Conservation (phyloP, 2,797 vertebrate species). For the Enteromius treurensis region DNA sequence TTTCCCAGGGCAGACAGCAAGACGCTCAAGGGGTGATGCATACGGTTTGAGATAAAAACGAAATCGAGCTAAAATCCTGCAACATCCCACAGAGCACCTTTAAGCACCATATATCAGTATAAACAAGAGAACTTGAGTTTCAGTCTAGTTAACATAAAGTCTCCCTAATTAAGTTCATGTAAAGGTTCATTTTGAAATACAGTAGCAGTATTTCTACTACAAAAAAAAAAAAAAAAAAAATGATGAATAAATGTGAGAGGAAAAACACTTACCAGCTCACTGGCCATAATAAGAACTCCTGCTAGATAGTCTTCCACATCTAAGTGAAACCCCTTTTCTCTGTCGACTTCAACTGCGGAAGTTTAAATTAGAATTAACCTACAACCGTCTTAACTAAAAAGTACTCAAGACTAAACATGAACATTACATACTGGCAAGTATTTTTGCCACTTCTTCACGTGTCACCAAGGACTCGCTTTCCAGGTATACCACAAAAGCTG, state of each 20-base stretch:
- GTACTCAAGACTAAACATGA: neutral
- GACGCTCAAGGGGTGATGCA: no score
- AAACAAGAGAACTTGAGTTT: no score
- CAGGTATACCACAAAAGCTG: constrained; percentile 92
- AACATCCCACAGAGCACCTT: no score
- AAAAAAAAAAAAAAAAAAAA: neutral
- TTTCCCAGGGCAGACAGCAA: no score
- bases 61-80: no score
- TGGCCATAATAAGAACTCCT: constrained; percentile 93
- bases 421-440: constrained; percentile 88
- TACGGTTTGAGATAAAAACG: no score
- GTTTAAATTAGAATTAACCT: constrained; percentile 29
- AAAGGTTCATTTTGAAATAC: neutral
- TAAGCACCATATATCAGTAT: no score
- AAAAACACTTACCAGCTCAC: constrained; percentile 88
- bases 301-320: constrained; percentile 97
- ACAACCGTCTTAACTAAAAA: neutral
- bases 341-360: constrained; percentile 86
- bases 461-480: constrained; percentile 91
- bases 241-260: neutral
- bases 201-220: neutral
- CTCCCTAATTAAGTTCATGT: neutral
- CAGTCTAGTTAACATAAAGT: no score
- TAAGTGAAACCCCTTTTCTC: constrained; percentile 95
- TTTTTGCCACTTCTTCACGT: constrained; percentile 89